Base-by-base conservation (phyloP, 2,888 invertebrate genomes). In the Drosophila fulvimacula region DNA sequence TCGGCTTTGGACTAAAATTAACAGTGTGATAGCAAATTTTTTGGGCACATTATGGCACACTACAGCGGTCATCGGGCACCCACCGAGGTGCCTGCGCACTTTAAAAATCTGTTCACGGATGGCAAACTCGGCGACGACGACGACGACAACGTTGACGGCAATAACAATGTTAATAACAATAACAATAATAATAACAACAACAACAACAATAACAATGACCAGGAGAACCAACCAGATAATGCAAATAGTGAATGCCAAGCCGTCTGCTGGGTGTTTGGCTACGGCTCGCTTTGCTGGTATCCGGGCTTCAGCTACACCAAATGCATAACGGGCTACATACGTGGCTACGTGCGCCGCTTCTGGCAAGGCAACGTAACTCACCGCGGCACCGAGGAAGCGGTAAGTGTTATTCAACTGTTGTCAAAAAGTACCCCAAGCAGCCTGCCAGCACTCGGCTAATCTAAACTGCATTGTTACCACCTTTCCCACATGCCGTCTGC, bases 261-360 rank as follows among this genome's bases (percentile, higher is more conserved):
- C 9, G 75, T 86, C 24, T 90, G 89, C 90, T 99, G 98, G 98
- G 95, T 99, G 30, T 99, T 98, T 91, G 99, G 98, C 1, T 99
- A 99, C 89, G 99, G 99, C 5, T 98, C 98, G 0, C 93, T 99
- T 53, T 97, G 98, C 93, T 99, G 98, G 98, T 95, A 97, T 93
- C 97, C 97, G 0, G 98, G 98, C 57, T 98, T 99, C 92, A 95
- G 96, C 58, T 98, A 95, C 91, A 94, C 95, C 83, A 95, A 95
- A 88, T 96, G 96, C 66, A 93, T 96, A 15, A 95, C 96, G 15
- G 98, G 99, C n/a, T 96, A 95, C 90, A 91, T 93, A 32, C 83
- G 91, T 79, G 98, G 97, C 3, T 98, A 95, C 91, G 94, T 95
- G 11, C 94, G 98, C 81, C 94, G 96, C 91, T 98, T 98, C 93